Base-by-base conservation (phyloP, 2,113 vertebrate species). In the Kobus ellipsiprymnus region DNA sequence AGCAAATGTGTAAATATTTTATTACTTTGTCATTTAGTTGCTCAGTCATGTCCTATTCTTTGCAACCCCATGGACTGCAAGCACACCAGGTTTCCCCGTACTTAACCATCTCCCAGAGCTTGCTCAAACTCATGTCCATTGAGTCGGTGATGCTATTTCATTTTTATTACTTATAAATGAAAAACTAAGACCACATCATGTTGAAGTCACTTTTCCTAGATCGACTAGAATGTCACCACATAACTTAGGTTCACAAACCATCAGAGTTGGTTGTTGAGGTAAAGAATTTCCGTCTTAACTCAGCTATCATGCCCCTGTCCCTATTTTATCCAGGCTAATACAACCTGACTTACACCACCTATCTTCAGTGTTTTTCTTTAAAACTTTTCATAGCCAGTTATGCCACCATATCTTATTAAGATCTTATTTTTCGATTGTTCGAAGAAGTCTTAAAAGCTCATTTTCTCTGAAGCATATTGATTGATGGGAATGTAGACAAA, bases 141-240 rank as follows among this genome's bases (percentile, higher is more conserved):
- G 19, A 40, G n/a, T 71, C 2, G 0, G n/a, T 40, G 10, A 71
- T 71, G 67, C 67, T 21, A 36, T 71, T 71, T 71, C 67, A 71
- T 71, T 50, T 87, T 57, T 90, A 78, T 60, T 71, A 89, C 83
- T 91, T 95, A 95, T 36, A 84, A 95, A 94, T 89, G 62, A 96
- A 71, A 92, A 93, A 14, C 81, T 44, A 67, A 96, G 60, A 81
- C 40, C 4, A 7, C 3, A 19, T 77, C 67, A 78, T 44, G 30
- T 50, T 88, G 40, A 91, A 77, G 8, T 60, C 54, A 60, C 36
- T 92, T 71, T 14, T 54, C 59, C 48, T 40, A 33, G 16, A 82
- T 40, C 60, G 52, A 40, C 55, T 23, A 86, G 36, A 85, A 59
- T 44, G 11, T 60, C 83, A 93, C 29, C 30, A 77, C n/a, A 40